phyloP scores from a whole-genome alignment of 2,888 invertebrate species.

The Brachynemurus nebulosus region DNA sequence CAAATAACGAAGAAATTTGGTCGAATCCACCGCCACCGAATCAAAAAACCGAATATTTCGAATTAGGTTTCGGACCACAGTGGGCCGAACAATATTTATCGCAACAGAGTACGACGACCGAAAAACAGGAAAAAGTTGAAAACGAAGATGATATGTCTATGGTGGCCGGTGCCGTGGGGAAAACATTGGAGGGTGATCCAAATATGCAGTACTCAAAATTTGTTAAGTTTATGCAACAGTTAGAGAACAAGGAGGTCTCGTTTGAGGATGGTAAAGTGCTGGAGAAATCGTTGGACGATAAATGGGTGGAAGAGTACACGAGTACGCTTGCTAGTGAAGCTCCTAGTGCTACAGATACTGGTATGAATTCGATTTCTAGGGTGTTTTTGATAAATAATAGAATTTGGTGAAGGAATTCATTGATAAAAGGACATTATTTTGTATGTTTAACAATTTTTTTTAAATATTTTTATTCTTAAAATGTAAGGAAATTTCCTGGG shows the following conservation, averaged over 20 bases:
- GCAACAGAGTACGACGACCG: constrained; percentile 23
- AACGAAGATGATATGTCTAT: constrained; percentile 34
- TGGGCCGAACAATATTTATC: constrained; percentile 51
- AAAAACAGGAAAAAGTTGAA: constrained; percentile 16
- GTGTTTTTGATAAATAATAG: too few relatives aligned
- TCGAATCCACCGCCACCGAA: constrained; percentile 29
- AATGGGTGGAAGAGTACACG: constrained; percentile 34
- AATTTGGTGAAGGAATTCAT: too few relatives aligned
- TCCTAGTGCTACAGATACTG: too few relatives aligned
- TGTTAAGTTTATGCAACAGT: constrained; percentile 71
- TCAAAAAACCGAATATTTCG: constrained; percentile 27
- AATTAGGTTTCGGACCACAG: constrained; percentile 35
- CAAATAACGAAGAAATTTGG: constrained; percentile 34
- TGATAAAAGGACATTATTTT: too few relatives aligned
- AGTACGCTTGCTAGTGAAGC: too few relatives aligned
- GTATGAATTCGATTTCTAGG: too few relatives aligned
- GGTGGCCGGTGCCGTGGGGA: constrained; percentile 43
- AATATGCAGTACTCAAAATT: constrained; percentile 63
- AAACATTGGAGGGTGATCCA: constrained; percentile 45
- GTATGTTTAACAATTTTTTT: too few relatives aligned
- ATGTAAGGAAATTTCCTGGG: too few relatives aligned
- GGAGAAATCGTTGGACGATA: constrained; percentile 29
- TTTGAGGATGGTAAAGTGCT: constrained; percentile 33
- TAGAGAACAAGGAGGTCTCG: constrained; percentile 50
- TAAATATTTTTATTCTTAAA: too few relatives aligned